Base-by-base conservation (phyloP, 2,888 invertebrate genomes). In the Sesamia inferens region DNA sequence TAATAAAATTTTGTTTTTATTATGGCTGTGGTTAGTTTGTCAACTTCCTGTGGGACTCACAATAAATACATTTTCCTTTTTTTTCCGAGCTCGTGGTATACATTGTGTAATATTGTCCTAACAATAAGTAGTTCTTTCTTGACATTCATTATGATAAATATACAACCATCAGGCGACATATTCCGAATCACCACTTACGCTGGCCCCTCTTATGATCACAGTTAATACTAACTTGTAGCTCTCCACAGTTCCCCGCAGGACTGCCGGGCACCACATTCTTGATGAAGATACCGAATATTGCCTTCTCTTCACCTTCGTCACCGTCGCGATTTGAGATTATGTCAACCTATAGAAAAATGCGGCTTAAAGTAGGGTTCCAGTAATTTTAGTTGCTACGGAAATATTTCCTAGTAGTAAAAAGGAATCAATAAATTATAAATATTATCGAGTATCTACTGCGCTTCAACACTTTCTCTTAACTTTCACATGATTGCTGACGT, bases 271-370 rank as follows among this genome's bases (percentile, higher is more conserved):
- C 97, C 0, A 99, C 99, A 89, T 99, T 99, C 94, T 99, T 99
- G 91, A 99, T 99, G 93, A 99, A 99, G 90, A 99, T 99, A 10
- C 99, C 99, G 74, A 99, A 98, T 84, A 99, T 97, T 13, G 98
- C 98, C 81, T 97, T 97, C 85, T 97, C 97, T 71, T 98, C 98
- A 68, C 97, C 97, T 84, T 97, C 97, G 72, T 97, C 97, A 58
- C 97, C 96, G 71, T 97, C 97, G 79, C 97, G 96, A 64, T 97
- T 97, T 74, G 97, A 97, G 87, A 97, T 97, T 85, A 98, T 96
- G 89, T 98, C 98, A 72, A 98, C 98, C 98, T 63, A 22, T 16
- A 42, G 14, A n/a, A 62, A 7, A 42, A 14, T 7, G 14, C 2
- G 4, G 51, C 10, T 11, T n/a, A 6, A 63, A 22, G 22, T 44